These are phyloP conservation scores for Neoitamus cyanurus DNA, from an alignment of 2,888 invertebrate genomes.

Conservation along the genomic window DNA sequence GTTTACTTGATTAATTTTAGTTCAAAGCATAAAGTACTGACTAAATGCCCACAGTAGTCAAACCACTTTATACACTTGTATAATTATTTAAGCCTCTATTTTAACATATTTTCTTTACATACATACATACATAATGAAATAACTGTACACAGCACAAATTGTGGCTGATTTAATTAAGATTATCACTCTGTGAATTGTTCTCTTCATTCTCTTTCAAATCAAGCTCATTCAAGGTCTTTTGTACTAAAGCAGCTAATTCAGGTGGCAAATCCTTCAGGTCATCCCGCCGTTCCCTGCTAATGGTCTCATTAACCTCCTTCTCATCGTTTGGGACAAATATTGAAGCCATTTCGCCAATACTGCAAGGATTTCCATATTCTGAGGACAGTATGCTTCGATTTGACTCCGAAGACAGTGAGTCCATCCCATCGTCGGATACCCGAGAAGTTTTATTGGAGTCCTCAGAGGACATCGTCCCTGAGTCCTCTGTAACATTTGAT, in stretches of 20 bases:
- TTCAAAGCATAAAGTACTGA: too few relatives aligned
- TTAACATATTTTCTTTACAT: neutral
- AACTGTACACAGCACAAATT: neutral
- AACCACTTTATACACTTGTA: too few relatives aligned
- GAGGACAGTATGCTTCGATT: constrained; percentile 63
- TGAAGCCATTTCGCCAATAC: constrained; percentile 56
- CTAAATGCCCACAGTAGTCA: too few relatives aligned
- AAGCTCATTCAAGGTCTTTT: constrained; percentile 68
- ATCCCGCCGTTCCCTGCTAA: constrained; percentile 65
- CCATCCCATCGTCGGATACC: constrained; percentile 56
- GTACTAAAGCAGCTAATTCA: constrained; percentile 72
- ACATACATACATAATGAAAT: neutral
- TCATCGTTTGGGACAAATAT: constrained; percentile 36
- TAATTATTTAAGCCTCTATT: neutral
- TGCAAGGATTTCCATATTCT: constrained; percentile 60
- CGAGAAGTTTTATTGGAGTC: constrained; percentile 57
- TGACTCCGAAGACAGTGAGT: constrained; percentile 62
- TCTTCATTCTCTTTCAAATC: constrained; percentile 60
- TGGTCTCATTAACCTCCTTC: constrained; percentile 53
- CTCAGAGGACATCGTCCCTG: constrained; percentile 60
- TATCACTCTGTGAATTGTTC: neutral
- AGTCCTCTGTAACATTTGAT: constrained; percentile 65
- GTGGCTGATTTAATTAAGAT: neutral
- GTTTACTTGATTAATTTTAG: too few relatives aligned
- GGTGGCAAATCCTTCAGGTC: constrained; percentile 69